Evolutionary conservation across 2,888 invertebrate species (phyloP), one percentile per base, ranked within the genome.

Genomic region (Bedellia somnulentella): DNA sequence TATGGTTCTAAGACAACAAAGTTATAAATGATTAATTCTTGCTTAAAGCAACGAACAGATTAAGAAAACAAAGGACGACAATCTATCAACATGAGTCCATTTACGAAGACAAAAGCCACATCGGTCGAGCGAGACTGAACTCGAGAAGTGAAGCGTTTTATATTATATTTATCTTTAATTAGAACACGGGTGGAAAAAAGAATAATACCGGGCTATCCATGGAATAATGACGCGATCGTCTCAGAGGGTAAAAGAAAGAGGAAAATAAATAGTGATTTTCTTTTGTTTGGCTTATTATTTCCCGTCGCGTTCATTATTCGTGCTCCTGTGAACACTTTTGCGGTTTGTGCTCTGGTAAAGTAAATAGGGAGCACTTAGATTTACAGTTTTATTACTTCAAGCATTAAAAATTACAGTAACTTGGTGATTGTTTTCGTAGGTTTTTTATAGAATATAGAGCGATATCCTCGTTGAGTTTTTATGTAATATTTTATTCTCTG

Each of bases 91-190:
- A 63, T 44, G 50, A 58, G 50, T 60, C 58, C 57, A 57, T 67
- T 67, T 62, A 55, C 41, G 47, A 49, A 64, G 63, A 71, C 62
- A 67, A 71, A 63, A 60, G 61, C 52, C 39, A 42, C 49, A 52
- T 45, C 5, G 9, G 18, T 18, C 9, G n/a, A 51, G 52, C 45
- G 52, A 52, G 49, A 52, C 45, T 52, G 54, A 53, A 46, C 43
- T 35, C 38, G 56, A 49, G 57, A 62, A 71, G 59, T 61, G 66
- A 47, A 67, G 53, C 67, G 57, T 61, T 71, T 68, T 63, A 62
- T 75, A 64, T 68, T 63, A 64, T 73, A 70, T 75, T 73, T 73
- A 73, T 68, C 66, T 75, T 75, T 73, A 71, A 73, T 75, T 71
- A 71, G 56, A 60, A 70, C 70, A 70, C 56, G 52, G 48, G 45